phyloP scores from a whole-genome alignment of 2,113 vertebrate species.

The Lepus europaeus region DNA sequence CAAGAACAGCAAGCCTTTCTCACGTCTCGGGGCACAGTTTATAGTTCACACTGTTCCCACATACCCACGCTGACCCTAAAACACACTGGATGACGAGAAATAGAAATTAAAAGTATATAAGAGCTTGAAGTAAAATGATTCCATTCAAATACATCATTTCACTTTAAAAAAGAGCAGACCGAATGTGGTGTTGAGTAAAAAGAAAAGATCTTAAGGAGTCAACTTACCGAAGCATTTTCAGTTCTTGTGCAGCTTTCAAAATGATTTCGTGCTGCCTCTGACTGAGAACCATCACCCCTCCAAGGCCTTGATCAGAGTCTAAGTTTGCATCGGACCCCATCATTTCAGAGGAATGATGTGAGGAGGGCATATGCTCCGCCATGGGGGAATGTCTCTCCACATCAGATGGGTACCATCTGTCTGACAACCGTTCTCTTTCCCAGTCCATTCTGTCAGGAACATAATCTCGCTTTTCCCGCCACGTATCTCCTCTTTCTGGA shows the following conservation, averaged over 20 bases:
- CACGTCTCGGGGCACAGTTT: slow-evolving; percentile 43
- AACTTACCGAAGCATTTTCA: slow-evolving; percentile 97
- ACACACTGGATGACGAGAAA: slow-evolving; percentile 49
- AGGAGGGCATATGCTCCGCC: slow-evolving; percentile 87
- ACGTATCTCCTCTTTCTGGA: slow-evolving; percentile 89
- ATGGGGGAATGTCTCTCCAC: slow-evolving; percentile 88
- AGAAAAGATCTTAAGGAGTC: slow-evolving; percentile 75
- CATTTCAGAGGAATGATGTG: slow-evolving; percentile 88
- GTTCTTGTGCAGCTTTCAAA: slow-evolving; percentile 98
- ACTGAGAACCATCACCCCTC: slow-evolving; percentile 96
- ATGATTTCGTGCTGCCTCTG: slow-evolving; percentile 99
- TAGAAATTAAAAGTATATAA: slow-evolving; percentile 62
- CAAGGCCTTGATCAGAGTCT: slow-evolving; percentile 88
- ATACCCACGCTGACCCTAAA: slow-evolving; percentile 12
- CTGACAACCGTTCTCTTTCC: slow-evolving; percentile 91
- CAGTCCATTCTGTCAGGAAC: slow-evolving; percentile 90
- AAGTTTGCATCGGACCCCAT: slow-evolving; percentile 86
- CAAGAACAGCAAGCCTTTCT: slow-evolving; percentile 45
- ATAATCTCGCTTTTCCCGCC: slow-evolving; percentile 90
- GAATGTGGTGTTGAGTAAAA: slow-evolving; percentile 65
- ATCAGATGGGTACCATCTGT: slow-evolving; percentile 89
- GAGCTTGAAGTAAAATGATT: slow-evolving; percentile 66
- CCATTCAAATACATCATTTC: slow-evolving; percentile 67
- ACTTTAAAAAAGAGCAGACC: slow-evolving; percentile 69
- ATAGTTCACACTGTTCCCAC: slow-evolving; percentile 60